Conservation (phyloP, 2,888 invertebrate genomes). For the Cylloceria caligata region DNA sequence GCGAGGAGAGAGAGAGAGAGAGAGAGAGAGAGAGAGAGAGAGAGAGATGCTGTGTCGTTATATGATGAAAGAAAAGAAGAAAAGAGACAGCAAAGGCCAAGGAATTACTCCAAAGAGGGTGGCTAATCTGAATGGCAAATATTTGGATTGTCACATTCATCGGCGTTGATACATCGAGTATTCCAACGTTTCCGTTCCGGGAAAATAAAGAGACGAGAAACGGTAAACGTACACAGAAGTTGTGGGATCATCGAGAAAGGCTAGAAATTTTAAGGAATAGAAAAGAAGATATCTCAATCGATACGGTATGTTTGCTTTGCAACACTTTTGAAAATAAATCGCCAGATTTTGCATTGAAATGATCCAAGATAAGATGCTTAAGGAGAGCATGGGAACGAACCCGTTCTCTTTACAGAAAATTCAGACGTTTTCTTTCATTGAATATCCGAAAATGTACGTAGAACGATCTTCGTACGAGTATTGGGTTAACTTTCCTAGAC, state of each 20-base stretch:
- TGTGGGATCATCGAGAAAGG: conserved; percentile 61
- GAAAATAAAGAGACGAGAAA: conserved; percentile 62
- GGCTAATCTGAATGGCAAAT: conserved; percentile 83
- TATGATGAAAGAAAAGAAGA: conserved; percentile 18
- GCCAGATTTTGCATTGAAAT: no score
- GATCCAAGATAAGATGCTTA: no score
- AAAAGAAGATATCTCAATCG: conserved; percentile 42
- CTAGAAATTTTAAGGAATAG: conserved; percentile 47
- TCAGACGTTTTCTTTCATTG: no score
- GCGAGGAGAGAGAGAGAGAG: conserved; percentile 43
- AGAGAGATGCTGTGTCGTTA: neutral
- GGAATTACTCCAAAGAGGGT: conserved; percentile 64
- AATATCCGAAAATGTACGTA: no score
- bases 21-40: neutral
- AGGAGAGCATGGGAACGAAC: no score
- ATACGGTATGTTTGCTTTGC: conserved; percentile 69
- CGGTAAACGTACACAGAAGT: conserved; percentile 36
- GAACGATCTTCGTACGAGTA: no score
- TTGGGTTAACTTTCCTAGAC: no score
- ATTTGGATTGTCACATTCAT: conserved; percentile 84
- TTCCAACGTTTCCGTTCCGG: conserved; percentile 56
- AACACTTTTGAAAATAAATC: conserved; percentile 66
- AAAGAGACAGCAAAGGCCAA: conserved; percentile 43
- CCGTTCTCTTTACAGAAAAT: no score
- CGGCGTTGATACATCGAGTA: conserved; percentile 82